phyloP scores from a whole-genome alignment of 2,888 invertebrate species.

The Carterocephalus palaemon region DNA sequence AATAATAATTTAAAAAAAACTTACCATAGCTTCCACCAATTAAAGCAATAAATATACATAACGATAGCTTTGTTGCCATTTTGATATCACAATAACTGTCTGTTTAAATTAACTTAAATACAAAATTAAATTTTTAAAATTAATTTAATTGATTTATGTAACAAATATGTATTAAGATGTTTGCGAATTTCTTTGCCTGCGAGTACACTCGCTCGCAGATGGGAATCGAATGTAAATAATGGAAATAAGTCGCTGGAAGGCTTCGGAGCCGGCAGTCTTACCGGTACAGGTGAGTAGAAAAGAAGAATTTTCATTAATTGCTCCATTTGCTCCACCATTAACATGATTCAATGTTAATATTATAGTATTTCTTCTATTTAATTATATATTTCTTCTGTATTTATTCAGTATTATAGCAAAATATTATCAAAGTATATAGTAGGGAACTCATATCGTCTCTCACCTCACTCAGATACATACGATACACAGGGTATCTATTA shows the following conservation, averaged over 20 bases:
- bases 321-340: too few species aligned
- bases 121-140: too few species aligned
- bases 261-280: conserved; percentile 51
- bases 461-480: too few species aligned
- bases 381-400: too few species aligned
- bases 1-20: conserved; percentile 27
- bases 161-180: not conserved
- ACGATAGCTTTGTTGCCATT: conserved; percentile 47
- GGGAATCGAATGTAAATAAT: conserved; percentile 44
- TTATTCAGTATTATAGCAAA: too few species aligned
- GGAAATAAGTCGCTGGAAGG: conserved; percentile 46
- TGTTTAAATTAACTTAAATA: too few species aligned
- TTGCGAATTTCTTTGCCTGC: conserved; percentile 23
- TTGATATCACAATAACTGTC: conserved; percentile 26
- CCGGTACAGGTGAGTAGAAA: conserved; percentile 52
- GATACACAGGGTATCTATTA: too few species aligned
- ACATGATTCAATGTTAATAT: too few species aligned
- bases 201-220: conserved; percentile 31
- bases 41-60: conserved; percentile 44
- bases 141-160: not conserved
- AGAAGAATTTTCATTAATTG: too few species aligned
- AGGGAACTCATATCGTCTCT: too few species aligned
- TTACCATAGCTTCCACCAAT: conserved; percentile 49
- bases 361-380: too few species aligned
- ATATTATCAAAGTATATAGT: too few species aligned